Evolutionary conservation across 2,797 vertebrate species (phyloP).

Genomic region (Antrozous pallidus): DNA sequence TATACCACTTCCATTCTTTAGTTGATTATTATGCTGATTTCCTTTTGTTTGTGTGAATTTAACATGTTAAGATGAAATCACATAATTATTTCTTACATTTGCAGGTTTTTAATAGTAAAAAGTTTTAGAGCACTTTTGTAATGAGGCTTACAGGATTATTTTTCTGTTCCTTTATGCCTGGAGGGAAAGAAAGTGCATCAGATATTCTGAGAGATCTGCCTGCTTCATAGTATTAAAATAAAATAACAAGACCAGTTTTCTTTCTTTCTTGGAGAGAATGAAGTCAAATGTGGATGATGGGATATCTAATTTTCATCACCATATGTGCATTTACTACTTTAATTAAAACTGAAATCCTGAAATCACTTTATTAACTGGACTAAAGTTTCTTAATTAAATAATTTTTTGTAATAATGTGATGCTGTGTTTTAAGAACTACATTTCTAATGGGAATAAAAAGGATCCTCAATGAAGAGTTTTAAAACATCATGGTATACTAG

Average conservation of each 20-base stretch:
- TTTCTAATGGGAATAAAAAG: background rate
- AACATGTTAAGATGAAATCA: background rate
- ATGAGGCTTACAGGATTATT: background rate
- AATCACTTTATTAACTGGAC: background rate
- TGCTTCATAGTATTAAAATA: background rate
- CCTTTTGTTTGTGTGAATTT: background rate
- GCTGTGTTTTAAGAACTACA: background rate
- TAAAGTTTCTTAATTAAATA: background rate
- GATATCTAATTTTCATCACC: background rate
- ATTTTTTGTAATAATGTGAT: background rate
- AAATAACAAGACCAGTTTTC: background rate
- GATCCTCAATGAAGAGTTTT: background rate
- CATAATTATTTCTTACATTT: background rate
- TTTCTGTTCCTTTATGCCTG: background rate
- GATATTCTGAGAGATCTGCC: background rate
- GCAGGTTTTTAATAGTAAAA: background rate
- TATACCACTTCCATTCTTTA: background rate
- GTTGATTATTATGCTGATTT: background rate
- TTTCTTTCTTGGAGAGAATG: background rate
- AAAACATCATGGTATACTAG: background rate
- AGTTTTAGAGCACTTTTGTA: background rate
- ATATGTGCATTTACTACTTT: background rate
- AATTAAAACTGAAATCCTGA: constrained; percentile 18
- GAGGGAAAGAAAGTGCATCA: background rate
- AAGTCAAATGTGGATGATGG: background rate